Percentiles rank a stretch among this genome's conserved stretches.
Evolutionary conservation across 2,888 invertebrate genomes (phyloP).

Genomic region (Pyrrhosoma nymphula): DNA sequence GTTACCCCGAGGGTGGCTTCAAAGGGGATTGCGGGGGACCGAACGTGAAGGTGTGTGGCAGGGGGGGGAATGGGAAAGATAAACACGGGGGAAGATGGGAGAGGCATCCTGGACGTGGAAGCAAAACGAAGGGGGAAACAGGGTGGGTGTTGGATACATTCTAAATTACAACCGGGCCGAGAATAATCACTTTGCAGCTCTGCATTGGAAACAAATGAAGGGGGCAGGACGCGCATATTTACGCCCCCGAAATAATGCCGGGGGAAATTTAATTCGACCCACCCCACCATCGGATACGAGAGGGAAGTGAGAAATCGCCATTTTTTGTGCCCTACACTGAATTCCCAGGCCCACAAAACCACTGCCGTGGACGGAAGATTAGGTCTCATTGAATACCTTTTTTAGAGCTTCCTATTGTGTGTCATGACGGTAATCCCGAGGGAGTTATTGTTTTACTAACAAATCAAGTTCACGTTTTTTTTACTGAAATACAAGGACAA

Average conservation of each 20-base stretch:
- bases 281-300: background rate
- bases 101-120: background rate
- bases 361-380: background rate
- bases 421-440: background rate
- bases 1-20: background rate
- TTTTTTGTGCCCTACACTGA: background rate
- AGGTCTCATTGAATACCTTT: background rate
- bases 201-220: conserved; percentile 43
- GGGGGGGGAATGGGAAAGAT: conserved; percentile 20
- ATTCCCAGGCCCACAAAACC: conserved; percentile 28
- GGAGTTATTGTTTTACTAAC: background rate
- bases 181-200: conserved; percentile 61
- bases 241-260: conserved; percentile 43
- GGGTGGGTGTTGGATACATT: conserved; percentile 45
- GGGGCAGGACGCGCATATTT: conserved; percentile 28
- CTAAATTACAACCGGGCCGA: conserved; percentile 53
- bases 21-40: background rate
- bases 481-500: background rate
- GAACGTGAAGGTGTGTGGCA: background rate
- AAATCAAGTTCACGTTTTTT: background rate
- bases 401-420: background rate
- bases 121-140: background rate
- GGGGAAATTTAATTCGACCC: conserved; percentile 30
- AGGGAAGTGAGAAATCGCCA: background rate
- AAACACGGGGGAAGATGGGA: conserved; percentile 44